These are phyloP conservation scores for Eurystomus gularis DNA, from an alignment of 2,113 vertebrate genomes.

Conservation along the genomic window DNA sequence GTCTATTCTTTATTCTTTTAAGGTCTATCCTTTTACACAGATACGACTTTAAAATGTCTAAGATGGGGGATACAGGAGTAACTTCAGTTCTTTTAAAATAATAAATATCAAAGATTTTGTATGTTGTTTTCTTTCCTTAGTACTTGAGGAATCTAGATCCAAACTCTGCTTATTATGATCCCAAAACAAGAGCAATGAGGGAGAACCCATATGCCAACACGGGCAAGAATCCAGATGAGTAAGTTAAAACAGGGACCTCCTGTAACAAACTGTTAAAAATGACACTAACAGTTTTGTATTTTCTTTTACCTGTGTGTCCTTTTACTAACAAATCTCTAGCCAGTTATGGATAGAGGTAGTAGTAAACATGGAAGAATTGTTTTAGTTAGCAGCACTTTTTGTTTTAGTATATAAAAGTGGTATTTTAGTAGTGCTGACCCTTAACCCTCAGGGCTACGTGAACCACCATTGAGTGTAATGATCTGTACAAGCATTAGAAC, in stretches of 20 bases:
- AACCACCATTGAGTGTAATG: not conserved
- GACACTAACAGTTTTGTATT: not conserved
- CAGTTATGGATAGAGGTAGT: not conserved
- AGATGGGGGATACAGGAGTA: not conserved
- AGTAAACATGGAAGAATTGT: not conserved
- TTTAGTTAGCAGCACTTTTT: not conserved
- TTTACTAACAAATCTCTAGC: not conserved
- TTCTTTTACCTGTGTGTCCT: not conserved
- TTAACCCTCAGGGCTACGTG: not conserved
- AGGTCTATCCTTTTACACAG: not conserved
- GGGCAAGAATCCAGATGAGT: slow-evolving; percentile 96
- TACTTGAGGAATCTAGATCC: slow-evolving; percentile 97
- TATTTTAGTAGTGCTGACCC: not conserved
- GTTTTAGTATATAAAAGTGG: not conserved
- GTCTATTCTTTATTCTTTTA: not conserved
- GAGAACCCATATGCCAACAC: slow-evolving; percentile 96
- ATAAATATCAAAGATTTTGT: not conserved
- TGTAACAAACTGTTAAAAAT: not conserved
- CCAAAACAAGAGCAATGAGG: slow-evolving; percentile 98
- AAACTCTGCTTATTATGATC: slow-evolving; percentile 98
- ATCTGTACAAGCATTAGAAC: not conserved
- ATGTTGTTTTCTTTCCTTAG: slow-evolving; percentile 62
- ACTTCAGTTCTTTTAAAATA: not conserved
- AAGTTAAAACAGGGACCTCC: slow-evolving; percentile 56
- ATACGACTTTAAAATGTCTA: not conserved